Conservation (phyloP, 92 coral and sea anemone genomes). For the Porites evermanni region DNA sequence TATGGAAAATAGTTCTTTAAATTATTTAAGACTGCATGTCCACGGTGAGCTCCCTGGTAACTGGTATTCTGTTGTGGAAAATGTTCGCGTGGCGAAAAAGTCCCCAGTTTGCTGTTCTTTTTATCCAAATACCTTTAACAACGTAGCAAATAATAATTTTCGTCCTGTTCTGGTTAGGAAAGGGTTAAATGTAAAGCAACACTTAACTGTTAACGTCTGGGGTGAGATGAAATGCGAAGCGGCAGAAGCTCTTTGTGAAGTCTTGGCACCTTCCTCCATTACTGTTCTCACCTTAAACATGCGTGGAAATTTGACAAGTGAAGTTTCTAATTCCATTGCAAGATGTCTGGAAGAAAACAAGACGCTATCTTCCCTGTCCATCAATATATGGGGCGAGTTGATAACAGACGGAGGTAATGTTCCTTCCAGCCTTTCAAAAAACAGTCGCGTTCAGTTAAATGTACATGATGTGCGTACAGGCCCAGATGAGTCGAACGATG, state of each 20-base stretch:
- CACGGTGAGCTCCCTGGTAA: conserved; percentile 4
- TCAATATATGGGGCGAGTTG: conserved; percentile 12
- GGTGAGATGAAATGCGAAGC: conserved; percentile 5
- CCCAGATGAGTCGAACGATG: neutral
- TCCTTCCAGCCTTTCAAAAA: neutral
- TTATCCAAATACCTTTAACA: conserved; percentile 6
- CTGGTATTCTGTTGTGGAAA: neutral
- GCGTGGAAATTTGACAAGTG: neutral
- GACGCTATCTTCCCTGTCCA: neutral
- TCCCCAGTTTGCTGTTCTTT: neutral
- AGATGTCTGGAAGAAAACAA: neutral
- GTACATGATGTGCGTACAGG: neutral
- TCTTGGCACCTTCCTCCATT: neutral
- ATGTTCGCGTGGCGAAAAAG: neutral
- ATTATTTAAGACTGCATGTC: neutral
- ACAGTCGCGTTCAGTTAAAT: neutral
- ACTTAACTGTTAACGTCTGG: neutral
- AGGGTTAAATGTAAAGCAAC: neutral
- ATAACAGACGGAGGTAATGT: neutral
- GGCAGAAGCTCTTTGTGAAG: neutral
- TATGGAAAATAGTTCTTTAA: neutral
- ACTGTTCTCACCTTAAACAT: neutral
- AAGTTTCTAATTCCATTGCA: neutral
- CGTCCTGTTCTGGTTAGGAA: neutral
- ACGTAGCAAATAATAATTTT: neutral